Percentiles rank a stretch among this genome's conserved stretches.
Evolutionary conservation across 2,888 invertebrate genomes (phyloP).

Genomic region (Esperia sulphurella): DNA sequence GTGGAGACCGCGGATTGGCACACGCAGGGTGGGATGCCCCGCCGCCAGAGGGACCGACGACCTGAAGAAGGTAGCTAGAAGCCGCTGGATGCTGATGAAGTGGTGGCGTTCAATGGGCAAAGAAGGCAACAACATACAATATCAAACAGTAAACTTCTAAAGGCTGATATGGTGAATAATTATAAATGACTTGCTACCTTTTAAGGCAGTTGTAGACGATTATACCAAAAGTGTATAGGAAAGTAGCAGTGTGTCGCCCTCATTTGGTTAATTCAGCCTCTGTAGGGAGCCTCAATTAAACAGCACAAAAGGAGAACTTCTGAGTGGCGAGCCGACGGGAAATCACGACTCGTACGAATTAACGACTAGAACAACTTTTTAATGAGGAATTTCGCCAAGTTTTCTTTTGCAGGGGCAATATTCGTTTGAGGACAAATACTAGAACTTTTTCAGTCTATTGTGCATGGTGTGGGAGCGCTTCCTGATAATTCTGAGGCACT

Average conservation of each 20-base stretch:
- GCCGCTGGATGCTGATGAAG: no score
- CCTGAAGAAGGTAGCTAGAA: no score
- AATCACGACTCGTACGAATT: constrained; percentile 65
- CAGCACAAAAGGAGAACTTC: constrained; percentile 60
- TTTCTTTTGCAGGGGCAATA: neutral
- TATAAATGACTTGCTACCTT: neutral
- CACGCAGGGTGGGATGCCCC: no score
- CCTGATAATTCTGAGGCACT: no score
- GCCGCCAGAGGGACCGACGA: no score
- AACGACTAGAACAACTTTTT: constrained; percentile 59
- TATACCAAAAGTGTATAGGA: constrained; percentile 25
- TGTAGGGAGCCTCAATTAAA: constrained; percentile 66
- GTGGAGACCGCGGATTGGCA: no score
- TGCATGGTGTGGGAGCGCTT: no score
- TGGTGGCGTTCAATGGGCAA: no score
- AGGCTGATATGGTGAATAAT: neutral
- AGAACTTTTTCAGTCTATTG: neutral
- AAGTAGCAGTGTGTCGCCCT: constrained; percentile 43
- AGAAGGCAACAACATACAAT: no score
- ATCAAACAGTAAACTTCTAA: no score
- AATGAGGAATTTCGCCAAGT: constrained; percentile 43
- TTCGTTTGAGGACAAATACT: no score
- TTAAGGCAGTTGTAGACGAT: constrained; percentile 16
- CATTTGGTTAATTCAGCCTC: constrained; percentile 71
- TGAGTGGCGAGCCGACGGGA: constrained; percentile 32